Percentiles rank a stretch among this genome's conserved stretches.
Evolutionary conservation across 2,113 vertebrate species (phyloP).

Genomic region (Hemiscyllium ocellatum): DNA sequence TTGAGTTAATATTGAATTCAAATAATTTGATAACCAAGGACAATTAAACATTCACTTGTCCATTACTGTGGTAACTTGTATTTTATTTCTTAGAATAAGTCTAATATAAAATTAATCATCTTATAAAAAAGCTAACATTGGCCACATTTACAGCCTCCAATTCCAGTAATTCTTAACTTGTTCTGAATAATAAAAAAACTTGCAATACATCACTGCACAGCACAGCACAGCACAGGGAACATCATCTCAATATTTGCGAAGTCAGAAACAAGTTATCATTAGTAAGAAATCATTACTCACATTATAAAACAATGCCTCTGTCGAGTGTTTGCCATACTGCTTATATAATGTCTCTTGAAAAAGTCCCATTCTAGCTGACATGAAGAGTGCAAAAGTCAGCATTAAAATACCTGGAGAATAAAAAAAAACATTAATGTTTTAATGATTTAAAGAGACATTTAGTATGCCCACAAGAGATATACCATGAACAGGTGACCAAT

Average conservation of each 20-base stretch:
- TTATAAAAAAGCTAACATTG: not conserved
- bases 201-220: too few relatives aligned
- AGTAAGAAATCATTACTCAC: slow-evolving; percentile 57
- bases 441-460: not conserved
- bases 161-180: not conserved
- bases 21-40: not conserved
- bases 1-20: not conserved
- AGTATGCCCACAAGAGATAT: not conserved
- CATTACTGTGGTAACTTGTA: not conserved
- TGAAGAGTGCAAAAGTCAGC: slow-evolving; percentile 86
- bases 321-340: slow-evolving; percentile 87
- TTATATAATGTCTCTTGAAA: slow-evolving; percentile 91
- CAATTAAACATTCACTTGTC: not conserved
- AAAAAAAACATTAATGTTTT: not conserved
- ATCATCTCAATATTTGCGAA: not conserved
- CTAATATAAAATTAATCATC: not conserved
- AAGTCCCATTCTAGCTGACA: slow-evolving; percentile 95
- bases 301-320: slow-evolving; percentile 92
- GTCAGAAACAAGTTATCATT: not conserved
- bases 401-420: slow-evolving; percentile 70
- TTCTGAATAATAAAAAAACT: not conserved
- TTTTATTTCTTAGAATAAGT: not conserved
- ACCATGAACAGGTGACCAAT: not conserved
- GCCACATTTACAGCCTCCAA: not conserved
- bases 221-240: not conserved